Base-by-base conservation (phyloP, 2,113 vertebrate species). In the Heterocephalus glaber region DNA sequence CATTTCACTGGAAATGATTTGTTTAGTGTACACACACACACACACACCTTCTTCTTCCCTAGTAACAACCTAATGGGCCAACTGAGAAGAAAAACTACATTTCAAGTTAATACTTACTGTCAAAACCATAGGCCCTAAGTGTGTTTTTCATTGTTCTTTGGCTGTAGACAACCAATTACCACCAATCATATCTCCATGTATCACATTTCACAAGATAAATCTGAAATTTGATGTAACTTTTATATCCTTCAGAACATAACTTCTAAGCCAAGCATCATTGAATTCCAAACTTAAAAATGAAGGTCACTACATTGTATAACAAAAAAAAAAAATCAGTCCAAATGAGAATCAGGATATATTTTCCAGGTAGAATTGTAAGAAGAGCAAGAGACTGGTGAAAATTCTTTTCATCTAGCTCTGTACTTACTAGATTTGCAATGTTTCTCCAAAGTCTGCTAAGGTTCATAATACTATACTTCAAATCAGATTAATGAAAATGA, bases 281-380 rank as follows among this genome's bases (percentile, higher is more conserved):
- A 90, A 87, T 90, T 81, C 41, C 47, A 86, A 60, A 89, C 74
- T 94, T 94, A 41, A 93, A 89, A 92, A 89, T 79, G 41, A 96
- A 95, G 66, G 8, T 44, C 28, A 70, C 28, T 44, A 54, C 0
- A 16, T 1, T 74, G 1, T 38, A 22, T 61, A 84, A 83, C 33
- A 5, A 22, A 61, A 90, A 5, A 22, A 61, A 90, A 90, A 88
- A 47, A 90, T 63, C 65, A n/a, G 41, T 52, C n/a, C 56, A 90
- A 92, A 63, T 76, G 65, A 96, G 44, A 89, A 86, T 38, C 41
- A 54, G n/a, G 17, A 24, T 84, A 0, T 41, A 70, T 84, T 91
- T 95, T 52, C 60, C 9, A 65, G 56, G 17, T 35, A 82, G 20
- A 30, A 52, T 10, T 24, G 47, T 20, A 35, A 90, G 14, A 90